These are phyloP conservation scores for Dendropsophus ebraccatus DNA, from an alignment of 2,113 vertebrate species.

Conservation along the genomic window DNA sequence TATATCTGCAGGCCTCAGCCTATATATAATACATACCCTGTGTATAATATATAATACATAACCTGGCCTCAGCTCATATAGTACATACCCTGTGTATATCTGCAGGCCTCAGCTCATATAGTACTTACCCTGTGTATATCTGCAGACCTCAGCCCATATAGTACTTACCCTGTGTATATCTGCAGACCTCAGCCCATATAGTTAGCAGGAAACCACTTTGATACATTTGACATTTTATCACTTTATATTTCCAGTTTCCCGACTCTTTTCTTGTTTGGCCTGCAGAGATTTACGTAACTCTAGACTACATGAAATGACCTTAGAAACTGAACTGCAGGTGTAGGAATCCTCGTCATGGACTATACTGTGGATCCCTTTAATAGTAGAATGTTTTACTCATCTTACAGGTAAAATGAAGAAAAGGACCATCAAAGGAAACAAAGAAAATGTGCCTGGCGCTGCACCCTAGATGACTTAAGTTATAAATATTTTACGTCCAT, in stretches of 20 bases:
- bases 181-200: neutral
- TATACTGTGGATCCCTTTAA: neutral
- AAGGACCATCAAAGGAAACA: conserved; percentile 18
- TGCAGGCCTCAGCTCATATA: too few relatives aligned
- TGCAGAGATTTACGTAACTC: neutral
- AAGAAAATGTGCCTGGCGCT: conserved; percentile 54
- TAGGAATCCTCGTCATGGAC: neutral
- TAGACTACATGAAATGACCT: neutral
- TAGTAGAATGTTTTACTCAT: neutral
- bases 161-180: neutral
- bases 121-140: too few relatives aligned
- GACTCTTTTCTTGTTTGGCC: neutral
- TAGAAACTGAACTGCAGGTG: neutral
- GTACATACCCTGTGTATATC: too few relatives aligned
- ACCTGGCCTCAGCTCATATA: too few relatives aligned
- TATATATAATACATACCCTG: too few relatives aligned
- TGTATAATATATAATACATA: too few relatives aligned
- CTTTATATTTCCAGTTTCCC: neutral
- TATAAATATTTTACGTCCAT: conserved; percentile 62
- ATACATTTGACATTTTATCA: neutral
- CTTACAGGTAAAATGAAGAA: neutral
- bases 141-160: too few relatives aligned
- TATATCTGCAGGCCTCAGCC: too few relatives aligned
- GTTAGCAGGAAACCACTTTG: neutral
- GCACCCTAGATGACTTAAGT: conserved; percentile 49